Base-by-base conservation (phyloP, 2,113 vertebrate species). In the Gallinago media region DNA sequence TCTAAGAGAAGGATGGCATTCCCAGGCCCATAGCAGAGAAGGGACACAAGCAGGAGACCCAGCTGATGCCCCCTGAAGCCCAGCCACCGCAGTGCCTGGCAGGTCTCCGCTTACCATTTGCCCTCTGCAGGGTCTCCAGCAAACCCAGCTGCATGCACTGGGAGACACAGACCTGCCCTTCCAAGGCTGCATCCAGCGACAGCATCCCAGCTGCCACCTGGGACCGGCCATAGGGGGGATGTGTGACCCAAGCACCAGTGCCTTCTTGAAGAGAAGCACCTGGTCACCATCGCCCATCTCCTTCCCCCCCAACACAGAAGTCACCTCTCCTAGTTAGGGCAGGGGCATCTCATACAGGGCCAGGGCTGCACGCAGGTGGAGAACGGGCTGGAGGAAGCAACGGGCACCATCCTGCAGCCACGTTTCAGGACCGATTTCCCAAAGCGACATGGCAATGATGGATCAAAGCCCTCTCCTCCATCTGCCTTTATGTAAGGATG, bases 151-250 rank as follows among this genome's bases (percentile, higher is more conserved):
- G 26, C 38, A 6, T 4, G 26, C 0, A 1, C 55, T 38, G 72
- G 49, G 38, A 74, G 8, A 65, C 52, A 27, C 31, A 15, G 34
- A 61, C 38, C 38, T n/a, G 27, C 29, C 29, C 8, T 9, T 8
- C 42, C 66, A 4, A 70, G 61, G 44, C 50, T 68, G 44, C 38
- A 61, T 21, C 31, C 61, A 38, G 44, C 6, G 14, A 65, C 61
- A 38, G n/a, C 55, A 58, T 38, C 77, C 31, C 77, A 70, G 38
- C 38, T 62, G 25, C 13, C 46, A 72, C 32, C 27, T 38, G 36
- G 32, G 25, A 55, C 61, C 8, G 0, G 26, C 14, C 55, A n/a
- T 3, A 11, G 54, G 1, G 0, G 58, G 54, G 1, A 0, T 47
- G 22, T 0, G 1, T 32, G 15, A 59, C 49, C 31, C 19, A 52